Evolutionary conservation across 2,797 vertebrate species (phyloP).

Genomic region (Betta splendens): DNA sequence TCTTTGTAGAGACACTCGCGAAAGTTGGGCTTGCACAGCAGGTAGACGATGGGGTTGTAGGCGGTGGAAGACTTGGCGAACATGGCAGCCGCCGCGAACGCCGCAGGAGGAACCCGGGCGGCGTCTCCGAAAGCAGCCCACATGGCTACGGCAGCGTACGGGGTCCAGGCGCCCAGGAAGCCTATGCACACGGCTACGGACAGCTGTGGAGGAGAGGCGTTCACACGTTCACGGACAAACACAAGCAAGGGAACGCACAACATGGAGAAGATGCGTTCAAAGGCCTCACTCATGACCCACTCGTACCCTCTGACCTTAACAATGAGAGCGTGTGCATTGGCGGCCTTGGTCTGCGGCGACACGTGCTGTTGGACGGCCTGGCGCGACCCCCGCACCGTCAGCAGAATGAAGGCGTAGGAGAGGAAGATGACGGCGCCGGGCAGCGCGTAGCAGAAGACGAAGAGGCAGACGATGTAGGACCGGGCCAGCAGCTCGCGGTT

Average conservation of each 20-base stretch:
- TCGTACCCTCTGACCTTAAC: slow-evolving; percentile 81
- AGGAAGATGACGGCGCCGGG: slow-evolving; percentile 85
- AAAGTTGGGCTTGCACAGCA: slow-evolving; percentile 88
- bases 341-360: slow-evolving; percentile 73
- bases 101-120: slow-evolving; percentile 74
- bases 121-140: slow-evolving; percentile 83
- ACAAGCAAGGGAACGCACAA: slow-evolving; percentile 6
- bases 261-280: slow-evolving; percentile 5
- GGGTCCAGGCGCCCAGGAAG: slow-evolving; percentile 87
- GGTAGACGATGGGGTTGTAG: slow-evolving; percentile 87
- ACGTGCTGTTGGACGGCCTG: slow-evolving; percentile 83
- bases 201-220: slow-evolving; percentile 75
- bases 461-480: slow-evolving; percentile 85
- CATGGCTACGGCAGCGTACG: slow-evolving; percentile 84
- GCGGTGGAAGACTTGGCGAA: slow-evolving; percentile 89
- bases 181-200: slow-evolving; percentile 87
- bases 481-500: slow-evolving; percentile 73
- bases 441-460: slow-evolving; percentile 87
- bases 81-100: slow-evolving; percentile 82
- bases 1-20: slow-evolving; percentile 81
- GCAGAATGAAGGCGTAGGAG: slow-evolving; percentile 85
- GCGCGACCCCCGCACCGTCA: slow-evolving; percentile 78
- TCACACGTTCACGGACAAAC: slow-evolving; percentile 8
- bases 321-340: slow-evolving; percentile 80
- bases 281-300: too few species aligned